phyloP scores from a whole-genome alignment of 2,797 vertebrate genomes.

The Enoplosus armatus region DNA sequence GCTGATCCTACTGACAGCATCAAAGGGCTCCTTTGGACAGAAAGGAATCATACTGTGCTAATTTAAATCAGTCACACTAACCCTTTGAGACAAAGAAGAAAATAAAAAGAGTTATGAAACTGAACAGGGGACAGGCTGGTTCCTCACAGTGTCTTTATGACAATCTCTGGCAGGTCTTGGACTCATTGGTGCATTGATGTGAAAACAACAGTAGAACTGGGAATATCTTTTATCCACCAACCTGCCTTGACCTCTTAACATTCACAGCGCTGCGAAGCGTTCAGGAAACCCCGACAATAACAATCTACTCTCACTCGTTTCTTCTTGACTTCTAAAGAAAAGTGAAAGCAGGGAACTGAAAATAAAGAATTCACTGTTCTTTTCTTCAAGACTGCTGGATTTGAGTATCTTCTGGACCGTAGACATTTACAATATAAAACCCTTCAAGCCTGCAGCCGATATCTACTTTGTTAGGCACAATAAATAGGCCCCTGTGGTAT shows the following conservation, averaged over 20 bases:
- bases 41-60: conserved; percentile 23
- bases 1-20: conserved; percentile 55
- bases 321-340: conserved; percentile 33
- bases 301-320: conserved; percentile 36
- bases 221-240: conserved; percentile 35
- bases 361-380: conserved; percentile 49
- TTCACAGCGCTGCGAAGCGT: conserved; percentile 53
- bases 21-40: conserved; percentile 44
- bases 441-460: conserved; percentile 73
- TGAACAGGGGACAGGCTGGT: conserved; percentile 45
- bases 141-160: conserved; percentile 56
- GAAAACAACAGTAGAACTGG: conserved; percentile 50
- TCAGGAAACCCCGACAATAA: conserved; percentile 48
- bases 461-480: conserved; percentile 78
- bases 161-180: conserved; percentile 36
- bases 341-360: conserved; percentile 52
- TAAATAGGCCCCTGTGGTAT: conserved; percentile 82
- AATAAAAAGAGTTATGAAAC: conserved; percentile 35
- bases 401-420: conserved; percentile 76
- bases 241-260: conserved; percentile 50
- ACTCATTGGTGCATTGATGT: conserved; percentile 15
- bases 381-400: conserved; percentile 72
- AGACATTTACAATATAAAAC: conserved; percentile 72
- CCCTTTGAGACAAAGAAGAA: conserved; percentile 31
- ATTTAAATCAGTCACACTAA: conserved; percentile 43